Conservation (phyloP, 2,113 vertebrate genomes). For the Sinocyclocheilus anophthalmus region DNA sequence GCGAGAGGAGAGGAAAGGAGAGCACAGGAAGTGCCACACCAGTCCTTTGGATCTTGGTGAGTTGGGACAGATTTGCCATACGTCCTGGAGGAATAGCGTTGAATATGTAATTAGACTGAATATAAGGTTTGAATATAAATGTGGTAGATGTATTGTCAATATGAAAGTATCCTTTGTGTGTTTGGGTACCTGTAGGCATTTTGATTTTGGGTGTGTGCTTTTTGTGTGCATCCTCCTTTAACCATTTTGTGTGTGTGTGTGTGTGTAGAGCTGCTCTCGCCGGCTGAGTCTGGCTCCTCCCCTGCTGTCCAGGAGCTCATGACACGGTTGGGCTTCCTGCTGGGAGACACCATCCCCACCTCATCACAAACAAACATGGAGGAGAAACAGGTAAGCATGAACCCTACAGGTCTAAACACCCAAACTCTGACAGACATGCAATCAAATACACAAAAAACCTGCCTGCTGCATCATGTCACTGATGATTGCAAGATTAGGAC, state of each 20-base stretch:
- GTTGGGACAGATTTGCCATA: slow-evolving; percentile 25
- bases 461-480: not conserved
- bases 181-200: slow-evolving; percentile 13
- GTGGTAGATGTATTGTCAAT: not conserved
- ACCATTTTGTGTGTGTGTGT: slow-evolving; percentile 33
- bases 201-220: slow-evolving; percentile 15
- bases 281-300: slow-evolving; percentile 87
- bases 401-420: slow-evolving; percentile 69
- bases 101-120: not conserved
- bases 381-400: slow-evolving; percentile 90
- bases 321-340: slow-evolving; percentile 96
- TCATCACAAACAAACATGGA: slow-evolving; percentile 87
- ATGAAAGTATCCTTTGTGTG: slow-evolving; percentile 3
- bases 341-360: slow-evolving; percentile 92
- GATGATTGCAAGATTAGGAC: not conserved
- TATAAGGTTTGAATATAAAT: not conserved
- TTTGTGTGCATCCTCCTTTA: not conserved
- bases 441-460: not conserved
- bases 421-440: slow-evolving; percentile 10
- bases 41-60: slow-evolving; percentile 46
- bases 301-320: slow-evolving; percentile 96
- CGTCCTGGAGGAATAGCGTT: not conserved
- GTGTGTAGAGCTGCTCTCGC: slow-evolving; percentile 82
- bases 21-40: slow-evolving; percentile 35
- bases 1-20: slow-evolving; percentile 4